These are phyloP conservation scores for Neosilurus hyrtlii DNA, from an alignment of 2,797 vertebrate genomes.

Conservation along the genomic window DNA sequence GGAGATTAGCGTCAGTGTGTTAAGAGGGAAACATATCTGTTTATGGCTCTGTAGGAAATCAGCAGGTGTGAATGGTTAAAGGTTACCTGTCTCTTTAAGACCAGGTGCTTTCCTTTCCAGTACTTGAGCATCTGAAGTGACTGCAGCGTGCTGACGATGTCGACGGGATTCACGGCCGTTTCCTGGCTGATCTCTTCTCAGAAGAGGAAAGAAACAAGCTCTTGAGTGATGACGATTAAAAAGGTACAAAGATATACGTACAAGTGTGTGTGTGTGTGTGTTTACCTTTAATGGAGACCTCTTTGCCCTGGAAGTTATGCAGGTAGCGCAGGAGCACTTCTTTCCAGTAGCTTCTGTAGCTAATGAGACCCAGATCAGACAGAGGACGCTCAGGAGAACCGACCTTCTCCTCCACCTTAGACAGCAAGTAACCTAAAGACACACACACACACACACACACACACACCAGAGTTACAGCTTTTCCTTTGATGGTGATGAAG, in stretches of 20 bases:
- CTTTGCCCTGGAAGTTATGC: conserved; percentile 94
- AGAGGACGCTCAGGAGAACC: conserved; percentile 91
- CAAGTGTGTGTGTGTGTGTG: neutral
- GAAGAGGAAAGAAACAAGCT: neutral
- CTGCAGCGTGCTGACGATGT: conserved; percentile 98
- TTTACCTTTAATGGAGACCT: conserved; percentile 97
- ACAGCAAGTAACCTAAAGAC: conserved; percentile 85
- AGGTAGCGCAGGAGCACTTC: conserved; percentile 94
- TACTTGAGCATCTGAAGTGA: conserved; percentile 99
- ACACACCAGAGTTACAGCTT: neutral
- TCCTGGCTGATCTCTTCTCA: conserved; percentile 95
- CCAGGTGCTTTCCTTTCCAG: conserved; percentile 98
- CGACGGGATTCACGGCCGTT: conserved; percentile 95
- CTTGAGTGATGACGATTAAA: neutral
- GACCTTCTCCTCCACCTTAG: conserved; percentile 93
- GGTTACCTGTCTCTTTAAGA: conserved; percentile 92
- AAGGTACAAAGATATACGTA: too few relatives aligned
- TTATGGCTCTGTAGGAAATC: neutral
- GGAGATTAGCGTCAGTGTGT: neutral
- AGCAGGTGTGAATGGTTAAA: neutral
- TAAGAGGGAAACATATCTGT: too few relatives aligned
- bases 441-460: neutral
- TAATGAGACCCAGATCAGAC: conserved; percentile 91
- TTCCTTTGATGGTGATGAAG: neutral
- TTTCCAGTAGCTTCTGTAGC: conserved; percentile 97